Conservation (phyloP, 2,797 vertebrate genomes). For the Phalanger gymnotis region DNA sequence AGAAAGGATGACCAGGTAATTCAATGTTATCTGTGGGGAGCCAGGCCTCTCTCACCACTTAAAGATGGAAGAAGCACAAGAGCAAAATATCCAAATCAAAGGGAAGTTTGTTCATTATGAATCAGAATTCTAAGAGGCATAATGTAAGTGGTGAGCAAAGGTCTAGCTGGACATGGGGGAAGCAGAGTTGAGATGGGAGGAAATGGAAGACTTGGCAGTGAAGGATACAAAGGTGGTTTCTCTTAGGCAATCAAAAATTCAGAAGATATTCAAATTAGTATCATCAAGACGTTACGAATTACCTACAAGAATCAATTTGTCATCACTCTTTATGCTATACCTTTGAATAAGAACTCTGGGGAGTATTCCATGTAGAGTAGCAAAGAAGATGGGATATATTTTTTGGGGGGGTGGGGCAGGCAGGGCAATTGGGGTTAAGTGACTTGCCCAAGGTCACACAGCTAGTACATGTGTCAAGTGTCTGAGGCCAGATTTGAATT, state of each 20-base stretch:
- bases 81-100: background rate
- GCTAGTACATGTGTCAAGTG: too few species aligned
- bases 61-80: background rate
- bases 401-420: too few species aligned
- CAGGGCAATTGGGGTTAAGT: too few species aligned
- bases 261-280: background rate
- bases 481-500: too few species aligned
- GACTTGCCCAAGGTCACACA: too few species aligned
- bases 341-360: background rate
- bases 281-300: background rate
- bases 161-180: background rate
- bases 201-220: background rate
- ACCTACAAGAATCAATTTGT: background rate
- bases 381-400: slow-evolving; percentile 41
- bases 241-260: background rate
- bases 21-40: background rate
- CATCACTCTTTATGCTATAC: background rate
- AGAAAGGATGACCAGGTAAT: background rate
- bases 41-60: background rate
- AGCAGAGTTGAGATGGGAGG: background rate
- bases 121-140: background rate
- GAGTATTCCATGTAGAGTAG: background rate
- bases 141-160: background rate
- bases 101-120: background rate
- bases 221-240: background rate